A percentile compares a stretch with the other conserved stretches of the same genome.
phyloP scores from a whole-genome alignment of 2,888 invertebrate species.

The Trichacis sp. region DNA sequence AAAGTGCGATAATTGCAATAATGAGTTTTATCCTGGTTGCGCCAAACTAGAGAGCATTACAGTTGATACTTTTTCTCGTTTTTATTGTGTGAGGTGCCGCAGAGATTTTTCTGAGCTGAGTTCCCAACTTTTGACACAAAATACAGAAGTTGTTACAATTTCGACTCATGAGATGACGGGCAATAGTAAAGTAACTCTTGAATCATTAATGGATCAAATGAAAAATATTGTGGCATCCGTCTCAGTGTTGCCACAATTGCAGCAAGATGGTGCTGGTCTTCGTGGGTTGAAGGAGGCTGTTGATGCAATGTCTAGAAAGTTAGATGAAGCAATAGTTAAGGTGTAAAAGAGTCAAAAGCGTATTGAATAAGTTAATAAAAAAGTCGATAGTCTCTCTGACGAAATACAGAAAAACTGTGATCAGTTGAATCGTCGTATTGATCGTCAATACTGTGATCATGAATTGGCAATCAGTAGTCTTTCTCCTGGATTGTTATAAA shows the following conservation, averaged over 20 bases:
- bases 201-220: too few relatives aligned
- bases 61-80: too few relatives aligned
- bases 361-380: background rate
- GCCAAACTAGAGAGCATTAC: too few relatives aligned
- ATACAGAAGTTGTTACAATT: too few relatives aligned
- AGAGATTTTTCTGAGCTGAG: too few relatives aligned
- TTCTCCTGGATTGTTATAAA: background rate
- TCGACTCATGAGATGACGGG: too few relatives aligned
- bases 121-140: too few relatives aligned
- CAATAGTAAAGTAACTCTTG: too few relatives aligned
- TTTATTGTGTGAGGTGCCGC: too few relatives aligned
- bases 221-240: too few relatives aligned
- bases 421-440: background rate
- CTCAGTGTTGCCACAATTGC: background rate
- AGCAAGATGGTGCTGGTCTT: background rate
- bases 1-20: too few relatives aligned
- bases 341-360: background rate
- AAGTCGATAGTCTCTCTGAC: background rate
- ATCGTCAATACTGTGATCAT: background rate
- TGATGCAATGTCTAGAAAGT: background rate
- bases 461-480: background rate
- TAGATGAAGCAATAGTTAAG: background rate
- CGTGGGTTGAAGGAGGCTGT: background rate
- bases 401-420: background rate
- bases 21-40: too few relatives aligned